Percentiles rank a stretch among this genome's conserved stretches.
Conservation (phyloP, 1,140 invertebrate species). For the Drosophila aff. region DNA sequence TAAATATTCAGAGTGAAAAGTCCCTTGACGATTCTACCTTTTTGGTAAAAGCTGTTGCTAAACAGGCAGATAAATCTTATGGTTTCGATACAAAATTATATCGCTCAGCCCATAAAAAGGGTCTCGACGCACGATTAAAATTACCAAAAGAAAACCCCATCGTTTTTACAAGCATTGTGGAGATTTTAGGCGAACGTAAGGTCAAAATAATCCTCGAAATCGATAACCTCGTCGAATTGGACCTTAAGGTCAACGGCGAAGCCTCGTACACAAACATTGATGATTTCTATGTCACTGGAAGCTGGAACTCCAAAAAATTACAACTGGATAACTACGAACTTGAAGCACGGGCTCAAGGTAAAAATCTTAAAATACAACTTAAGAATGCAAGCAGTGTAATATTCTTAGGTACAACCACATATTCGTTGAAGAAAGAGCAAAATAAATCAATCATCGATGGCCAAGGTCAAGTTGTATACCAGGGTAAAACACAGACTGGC, state of each 20-base stretch:
- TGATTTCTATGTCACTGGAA: conserved; percentile 87
- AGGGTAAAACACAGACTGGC: conserved; percentile 88
- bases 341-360: conserved; percentile 88
- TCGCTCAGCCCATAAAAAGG: conserved; percentile 64
- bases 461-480: conserved; percentile 86
- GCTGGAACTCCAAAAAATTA: conserved; percentile 89
- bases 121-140: conserved; percentile 44
- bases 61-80: conserved; percentile 51
- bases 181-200: conserved; percentile 86
- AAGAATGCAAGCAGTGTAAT: conserved; percentile 88
- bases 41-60: conserved; percentile 29
- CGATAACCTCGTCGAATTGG: conserved; percentile 86
- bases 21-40: conserved; percentile 85
- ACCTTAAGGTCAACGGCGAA: conserved; percentile 86
- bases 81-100: conserved; percentile 51
- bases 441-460: conserved; percentile 90
- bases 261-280: conserved; percentile 88
- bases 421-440: conserved; percentile 89
- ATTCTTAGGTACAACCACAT: conserved; percentile 88
- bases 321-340: conserved; percentile 89
- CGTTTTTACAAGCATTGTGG: conserved; percentile 86
- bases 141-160: conserved; percentile 81
- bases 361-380: conserved; percentile 87
- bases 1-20: conserved; percentile 86
- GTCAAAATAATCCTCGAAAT: conserved; percentile 86